Base-by-base conservation (phyloP, 2,113 vertebrate species). In the Aythya baeri region DNA sequence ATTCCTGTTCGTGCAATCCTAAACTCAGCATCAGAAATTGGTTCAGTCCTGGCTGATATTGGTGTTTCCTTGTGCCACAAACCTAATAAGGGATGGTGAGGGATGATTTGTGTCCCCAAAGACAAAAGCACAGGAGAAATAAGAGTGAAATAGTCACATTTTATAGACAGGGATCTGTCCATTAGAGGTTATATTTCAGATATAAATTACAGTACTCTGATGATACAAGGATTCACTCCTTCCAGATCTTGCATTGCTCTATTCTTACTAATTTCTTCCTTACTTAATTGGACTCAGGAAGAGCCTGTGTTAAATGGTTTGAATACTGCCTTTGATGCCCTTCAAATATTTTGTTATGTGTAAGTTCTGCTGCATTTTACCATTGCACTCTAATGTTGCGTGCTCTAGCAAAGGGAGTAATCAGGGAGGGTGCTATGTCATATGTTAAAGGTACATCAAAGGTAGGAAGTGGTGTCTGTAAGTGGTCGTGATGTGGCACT, bases 51-150 rank as follows among this genome's bases (percentile, higher is more conserved):
- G 6, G 0, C 2, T 54, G 55, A 66, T 23, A 34, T 66, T 81
- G 59, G 4, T 62, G 16, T 18, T 91, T 79, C 13, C n/a, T 58
- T 14, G 13, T 68, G 49, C 62, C 27, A 43, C 31, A 46, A 72
- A 52, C 4, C 3, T 25, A 34, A 7, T 25, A 32, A 43, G 18
- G 26, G n/a, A 46, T 65, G 0, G 0, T 43, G 32, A 4, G 34
- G 4, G 4, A 25, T 58, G 22, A 43, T 57, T 68, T 86, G 7
- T 57, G 50, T 49, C 55, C 44, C 13, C 1, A 3, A 4, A 49
- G 46, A 49, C 32, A 74, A 65, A 65, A 75, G 11, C 26, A 52
- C 15, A 17, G 27, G 62, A 65, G 36, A 72, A 82, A 8, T 44
- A n/a, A 55, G 72, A 82, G 17, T 36, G 27, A 27, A 31, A 18